Base-by-base conservation (phyloP, 1,140 invertebrate species). In the Plutomurus gul region DNA sequence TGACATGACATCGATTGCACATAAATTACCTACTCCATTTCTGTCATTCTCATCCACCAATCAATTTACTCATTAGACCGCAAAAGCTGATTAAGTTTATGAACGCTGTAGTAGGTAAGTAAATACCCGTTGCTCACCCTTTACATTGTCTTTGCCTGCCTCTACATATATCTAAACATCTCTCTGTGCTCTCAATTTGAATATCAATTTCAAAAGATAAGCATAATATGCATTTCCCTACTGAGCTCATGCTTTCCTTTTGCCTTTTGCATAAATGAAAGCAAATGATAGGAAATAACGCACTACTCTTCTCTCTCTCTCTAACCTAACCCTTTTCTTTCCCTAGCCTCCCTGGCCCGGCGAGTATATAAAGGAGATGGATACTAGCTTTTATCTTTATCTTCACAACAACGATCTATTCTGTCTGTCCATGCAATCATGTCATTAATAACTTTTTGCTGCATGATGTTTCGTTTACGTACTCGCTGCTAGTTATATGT, bases 361-460 rank as follows among this genome's bases (percentile, higher is more conserved):
- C 27, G 33, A 43, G 39, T 49, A 8, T 49, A n/a, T 8, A 7
- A 18, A 7, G 11, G 20, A 22, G 3, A 30, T n/a, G 27, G 51
- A 56, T 56, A 22, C 30, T 56, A 56, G 27, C 22, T 56, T 43
- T 27, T 30, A 33, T 60, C 51, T 30, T 60, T 1, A 60, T 13
- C 27, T 11, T 22, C 22, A 13, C 7, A 13, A 43, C 39, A 13
- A 1, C 39, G 39, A 43, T n/a, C 10, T 60, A 30, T 30, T 33
- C 18, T 33, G 51, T 30, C 27, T 60, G 51, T 36, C 70, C 70
- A 72, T 72, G 70, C 70, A 72, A 72, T 72, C 70, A 72, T 72
- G 36, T 43, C 70, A 72, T 72, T 72, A 72, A 72, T 72, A 72
- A 72, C 51, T 60, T 60, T 72, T 43, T 43, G 70, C 18, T 72